phyloP scores from a whole-genome alignment of 2,888 invertebrate genomes.

The Hypselothyrea guttata region DNA sequence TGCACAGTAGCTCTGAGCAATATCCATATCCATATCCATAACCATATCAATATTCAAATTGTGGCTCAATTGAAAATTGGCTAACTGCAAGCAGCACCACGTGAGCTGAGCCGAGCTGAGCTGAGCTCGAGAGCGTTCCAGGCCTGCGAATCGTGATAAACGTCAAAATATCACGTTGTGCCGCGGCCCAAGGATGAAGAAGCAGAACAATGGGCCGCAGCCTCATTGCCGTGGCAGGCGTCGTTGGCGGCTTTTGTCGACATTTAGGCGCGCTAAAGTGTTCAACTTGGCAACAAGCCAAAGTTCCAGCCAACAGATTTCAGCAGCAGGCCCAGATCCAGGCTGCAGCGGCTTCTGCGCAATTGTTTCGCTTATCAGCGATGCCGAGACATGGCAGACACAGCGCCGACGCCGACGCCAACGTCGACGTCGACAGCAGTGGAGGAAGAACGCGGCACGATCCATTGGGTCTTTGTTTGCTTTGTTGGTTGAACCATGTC shows the following conservation, averaged over 20 bases:
- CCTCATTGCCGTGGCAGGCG: constrained; percentile 45
- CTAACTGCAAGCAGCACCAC: constrained; percentile 53
- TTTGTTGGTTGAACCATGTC: constrained; percentile 54
- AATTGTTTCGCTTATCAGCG: constrained; percentile 78
- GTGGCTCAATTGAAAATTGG: constrained; percentile 77
- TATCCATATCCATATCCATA: constrained; percentile 28
- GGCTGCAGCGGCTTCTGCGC: constrained; percentile 53
- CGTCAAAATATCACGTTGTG: constrained; percentile 76
- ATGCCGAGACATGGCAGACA: constrained; percentile 70
- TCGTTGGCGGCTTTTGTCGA: constrained; percentile 74
- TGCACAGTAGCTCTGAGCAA: constrained; percentile 52
- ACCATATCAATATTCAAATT: constrained; percentile 76
- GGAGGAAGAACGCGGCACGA: constrained; percentile 57
- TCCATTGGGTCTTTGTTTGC: constrained; percentile 65
- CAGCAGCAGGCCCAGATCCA: constrained; percentile 14
- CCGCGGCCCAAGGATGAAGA: constrained; percentile 41
- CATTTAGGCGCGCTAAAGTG: constrained; percentile 73
- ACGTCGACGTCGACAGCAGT: constrained; percentile 33
- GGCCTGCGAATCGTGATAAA: constrained; percentile 73
- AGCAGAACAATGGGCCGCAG: constrained; percentile 60
- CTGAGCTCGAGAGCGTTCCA: constrained; percentile 14
- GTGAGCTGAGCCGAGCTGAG: too few relatives aligned
- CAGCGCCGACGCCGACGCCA: constrained; percentile 66
- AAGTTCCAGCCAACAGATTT: constrained; percentile 3
- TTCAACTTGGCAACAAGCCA: constrained; percentile 63